Percentiles rank a stretch among this genome's conserved stretches.
Conservation (phyloP, 2,888 invertebrate species). For the Dascillus cervinus region DNA sequence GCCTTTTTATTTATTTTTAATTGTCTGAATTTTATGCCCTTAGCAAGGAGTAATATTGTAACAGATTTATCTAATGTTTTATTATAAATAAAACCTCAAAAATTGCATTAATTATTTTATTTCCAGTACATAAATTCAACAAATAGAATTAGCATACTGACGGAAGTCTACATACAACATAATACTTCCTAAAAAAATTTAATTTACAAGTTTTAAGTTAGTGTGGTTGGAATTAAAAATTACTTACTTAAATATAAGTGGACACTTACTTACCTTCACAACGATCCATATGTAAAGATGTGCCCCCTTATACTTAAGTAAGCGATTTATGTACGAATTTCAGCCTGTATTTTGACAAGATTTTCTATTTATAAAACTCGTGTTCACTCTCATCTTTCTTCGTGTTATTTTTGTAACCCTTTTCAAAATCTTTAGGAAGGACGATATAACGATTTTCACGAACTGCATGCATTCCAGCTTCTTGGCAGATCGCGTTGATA, state of each 20-base stretch:
- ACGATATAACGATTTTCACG: conserved; percentile 99
- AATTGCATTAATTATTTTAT: conserved; percentile 2
- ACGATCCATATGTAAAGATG: no score
- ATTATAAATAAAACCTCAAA: conserved; percentile 14
- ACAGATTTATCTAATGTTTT: conserved; percentile 16
- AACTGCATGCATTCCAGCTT: conserved; percentile 99
- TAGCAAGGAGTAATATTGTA: conserved; percentile 13
- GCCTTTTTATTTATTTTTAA: conserved; percentile 40
- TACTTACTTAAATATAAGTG: no score
- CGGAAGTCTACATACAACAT: no score
- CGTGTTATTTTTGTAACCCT: conserved; percentile 98
- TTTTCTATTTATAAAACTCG: conserved; percentile 99
- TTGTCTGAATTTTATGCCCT: conserved; percentile 12
- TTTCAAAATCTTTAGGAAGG: conserved; percentile 97
- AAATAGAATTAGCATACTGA: no score
- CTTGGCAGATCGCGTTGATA: conserved; percentile 99
- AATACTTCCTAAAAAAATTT: no score
- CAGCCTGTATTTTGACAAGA: not conserved
- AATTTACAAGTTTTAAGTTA: no score
- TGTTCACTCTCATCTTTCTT: conserved; percentile 99
- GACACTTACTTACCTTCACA: no score
- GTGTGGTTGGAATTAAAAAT: no score
- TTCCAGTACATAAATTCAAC: conserved; percentile 1
- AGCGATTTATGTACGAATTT: no score
- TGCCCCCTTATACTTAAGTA: no score